phyloP scores from a whole-genome alignment of 64 coral and sea anemone genomes.

The Cladopsammia gracilis region DNA sequence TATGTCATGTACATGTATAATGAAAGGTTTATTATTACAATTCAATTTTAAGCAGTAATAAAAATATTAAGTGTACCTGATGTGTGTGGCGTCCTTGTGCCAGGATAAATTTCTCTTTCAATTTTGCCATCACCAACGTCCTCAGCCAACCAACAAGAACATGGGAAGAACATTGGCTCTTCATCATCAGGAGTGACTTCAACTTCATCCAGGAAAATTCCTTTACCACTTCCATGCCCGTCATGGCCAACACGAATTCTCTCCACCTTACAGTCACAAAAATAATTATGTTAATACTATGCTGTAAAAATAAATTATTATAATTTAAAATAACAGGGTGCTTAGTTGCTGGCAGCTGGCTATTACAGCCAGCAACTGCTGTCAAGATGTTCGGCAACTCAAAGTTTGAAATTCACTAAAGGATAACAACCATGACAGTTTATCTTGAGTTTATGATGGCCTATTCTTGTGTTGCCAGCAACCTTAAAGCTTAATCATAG shows the following conservation, averaged over 20 bases:
- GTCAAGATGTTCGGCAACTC: too few species aligned
- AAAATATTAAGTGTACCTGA: background rate
- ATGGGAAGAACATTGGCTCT: constrained; percentile 59
- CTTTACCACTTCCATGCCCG: constrained; percentile 52
- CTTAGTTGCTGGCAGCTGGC: too few species aligned
- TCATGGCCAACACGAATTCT: constrained; percentile 77
- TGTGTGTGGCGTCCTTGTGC: constrained; percentile 24
- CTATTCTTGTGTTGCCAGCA: too few species aligned
- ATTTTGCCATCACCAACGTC: constrained; percentile 73
- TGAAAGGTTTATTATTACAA: too few species aligned
- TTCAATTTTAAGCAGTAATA: too few species aligned
- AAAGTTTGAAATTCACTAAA: too few species aligned
- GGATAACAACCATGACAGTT: too few species aligned
- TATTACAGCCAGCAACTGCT: too few species aligned
- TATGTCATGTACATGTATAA: too few species aligned
- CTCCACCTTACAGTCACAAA: constrained; percentile 38
- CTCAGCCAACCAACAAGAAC: constrained; percentile 73
- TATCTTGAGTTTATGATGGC: too few species aligned
- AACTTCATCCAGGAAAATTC: constrained; percentile 69
- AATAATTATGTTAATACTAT: background rate
- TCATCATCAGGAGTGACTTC: constrained; percentile 65
- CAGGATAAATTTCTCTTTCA: constrained; percentile 57
- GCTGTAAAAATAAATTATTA: background rate
- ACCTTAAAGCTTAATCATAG: too few species aligned
- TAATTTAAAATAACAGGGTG: too few species aligned